Base-by-base conservation (phyloP, 1,140 invertebrate species). In the Caenorhabditis latens region DNA sequence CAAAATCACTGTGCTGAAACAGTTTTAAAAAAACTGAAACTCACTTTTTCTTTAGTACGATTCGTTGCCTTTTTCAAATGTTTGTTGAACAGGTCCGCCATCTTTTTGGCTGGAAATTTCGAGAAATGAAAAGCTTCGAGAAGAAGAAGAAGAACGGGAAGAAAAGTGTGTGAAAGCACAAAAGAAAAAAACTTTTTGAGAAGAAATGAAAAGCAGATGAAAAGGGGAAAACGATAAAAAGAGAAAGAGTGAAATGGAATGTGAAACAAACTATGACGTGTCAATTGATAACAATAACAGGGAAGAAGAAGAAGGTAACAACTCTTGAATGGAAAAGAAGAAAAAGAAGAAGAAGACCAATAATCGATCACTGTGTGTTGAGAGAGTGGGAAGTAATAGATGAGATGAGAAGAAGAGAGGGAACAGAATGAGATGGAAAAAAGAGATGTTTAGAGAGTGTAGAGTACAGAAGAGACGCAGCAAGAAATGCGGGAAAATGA, bases 11-110 rank as follows among this genome's bases (percentile, higher is more conserved):
- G 14, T 16, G 3, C 16, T 24, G 11, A 13, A 67, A 8, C 13
- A 67, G 7, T 19, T 32, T 65, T n/a, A 9, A 24, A n/a, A 67
- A 67, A 0, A 11, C 40, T n/a, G 13, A 42, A 58, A 84, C 61
- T 50, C 16, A 84, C 84, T n/a, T 87, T 87, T 57, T 87, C 86
- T 43, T 87, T 87, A 16, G 86, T 84, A 53, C 86, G 55, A 40
- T 79, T 67, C 42, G 86, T 87, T 16, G 83, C 82, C 46, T 87
- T 87, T 82, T 87, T 87, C 21, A 87, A 46, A 40, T 87, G 86
- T 43, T 87, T 87, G 65, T 84, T 84, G 65, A 87, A 87, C 55
- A 87, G 50, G 43, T 87, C 86, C 2, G 61, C 84, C 86, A 87
- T 87, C 21, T 46, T 58, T 48, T 24, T 46, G 21, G 55, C 82